phyloP scores from a whole-genome alignment of 2,113 vertebrate species.

The Pedionomus torquatus region DNA sequence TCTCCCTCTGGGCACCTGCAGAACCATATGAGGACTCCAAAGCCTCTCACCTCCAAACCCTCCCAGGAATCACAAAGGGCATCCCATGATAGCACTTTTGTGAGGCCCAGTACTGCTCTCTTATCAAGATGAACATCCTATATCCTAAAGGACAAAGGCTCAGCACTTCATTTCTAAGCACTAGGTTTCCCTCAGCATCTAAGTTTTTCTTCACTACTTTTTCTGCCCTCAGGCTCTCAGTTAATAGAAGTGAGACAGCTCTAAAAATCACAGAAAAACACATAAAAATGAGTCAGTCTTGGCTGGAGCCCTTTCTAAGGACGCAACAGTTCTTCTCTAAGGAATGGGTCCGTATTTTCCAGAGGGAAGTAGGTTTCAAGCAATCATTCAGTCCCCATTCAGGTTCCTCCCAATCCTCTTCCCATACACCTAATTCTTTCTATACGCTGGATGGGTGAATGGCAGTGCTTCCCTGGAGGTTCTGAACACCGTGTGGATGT shows the following conservation, averaged over 20 bases:
- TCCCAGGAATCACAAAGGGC: neutral
- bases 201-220: neutral
- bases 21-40: neutral
- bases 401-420: neutral
- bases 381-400: neutral
- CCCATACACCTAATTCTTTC: neutral
- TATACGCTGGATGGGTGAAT: accelerated
- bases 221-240: neutral
- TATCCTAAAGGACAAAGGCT: neutral
- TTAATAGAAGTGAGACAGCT: neutral
- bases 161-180: neutral
- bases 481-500: neutral
- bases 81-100: neutral
- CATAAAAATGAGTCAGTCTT: neutral
- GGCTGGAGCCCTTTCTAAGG: neutral
- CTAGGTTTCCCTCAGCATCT: neutral
- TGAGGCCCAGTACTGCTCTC: neutral
- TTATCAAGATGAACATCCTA: neutral
- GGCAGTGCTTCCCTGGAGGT: neutral
- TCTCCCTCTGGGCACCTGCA: neutral
- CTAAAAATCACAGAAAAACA: neutral
- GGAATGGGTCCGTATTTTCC: neutral
- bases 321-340: neutral
- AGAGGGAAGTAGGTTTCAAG: neutral
- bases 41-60: neutral